These are phyloP conservation scores for Pseudomyrmex gracilis DNA, from an alignment of 1,140 invertebrate genomes.

Conservation along the genomic window DNA sequence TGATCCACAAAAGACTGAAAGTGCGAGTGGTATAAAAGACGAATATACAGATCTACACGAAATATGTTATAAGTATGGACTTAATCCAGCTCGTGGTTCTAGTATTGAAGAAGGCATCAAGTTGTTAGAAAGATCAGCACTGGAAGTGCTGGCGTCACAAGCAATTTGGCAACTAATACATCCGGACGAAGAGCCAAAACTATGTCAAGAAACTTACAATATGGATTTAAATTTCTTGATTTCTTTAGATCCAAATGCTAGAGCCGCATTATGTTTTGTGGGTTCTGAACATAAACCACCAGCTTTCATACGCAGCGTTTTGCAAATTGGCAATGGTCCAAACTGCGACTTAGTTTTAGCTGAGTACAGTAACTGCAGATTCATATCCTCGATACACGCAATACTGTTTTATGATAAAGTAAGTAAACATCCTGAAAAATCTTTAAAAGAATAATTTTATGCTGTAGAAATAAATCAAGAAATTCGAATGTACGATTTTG, in stretches of 20 bases:
- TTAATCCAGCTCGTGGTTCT: conserved; percentile 65
- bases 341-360: conserved; percentile 91
- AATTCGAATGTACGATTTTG: no score
- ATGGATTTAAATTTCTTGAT: conserved; percentile 73
- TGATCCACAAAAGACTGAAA: no score
- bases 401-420: conserved; percentile 96
- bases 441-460: conserved; percentile 38
- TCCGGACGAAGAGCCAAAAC: conserved; percentile 72
- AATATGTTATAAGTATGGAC: conserved; percentile 54
- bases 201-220: conserved; percentile 61
- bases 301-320: conserved; percentile 90
- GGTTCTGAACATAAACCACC: conserved; percentile 86
- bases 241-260: conserved; percentile 64
- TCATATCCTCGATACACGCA: conserved; percentile 93
- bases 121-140: conserved; percentile 82
- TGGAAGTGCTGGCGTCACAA: conserved; percentile 82
- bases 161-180: conserved; percentile 83
- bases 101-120: conserved; percentile 81
- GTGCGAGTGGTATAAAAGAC: conserved; percentile 28
- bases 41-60: conserved; percentile 19
- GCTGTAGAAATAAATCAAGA: conserved; percentile 58
- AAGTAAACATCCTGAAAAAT: conserved; percentile 54
- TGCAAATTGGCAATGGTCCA: conserved; percentile 91
- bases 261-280: conserved; percentile 84
- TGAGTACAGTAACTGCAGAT: conserved; percentile 91